Base-by-base conservation (phyloP, 2,113 vertebrate species). In the Chlamydotis undulata region DNA sequence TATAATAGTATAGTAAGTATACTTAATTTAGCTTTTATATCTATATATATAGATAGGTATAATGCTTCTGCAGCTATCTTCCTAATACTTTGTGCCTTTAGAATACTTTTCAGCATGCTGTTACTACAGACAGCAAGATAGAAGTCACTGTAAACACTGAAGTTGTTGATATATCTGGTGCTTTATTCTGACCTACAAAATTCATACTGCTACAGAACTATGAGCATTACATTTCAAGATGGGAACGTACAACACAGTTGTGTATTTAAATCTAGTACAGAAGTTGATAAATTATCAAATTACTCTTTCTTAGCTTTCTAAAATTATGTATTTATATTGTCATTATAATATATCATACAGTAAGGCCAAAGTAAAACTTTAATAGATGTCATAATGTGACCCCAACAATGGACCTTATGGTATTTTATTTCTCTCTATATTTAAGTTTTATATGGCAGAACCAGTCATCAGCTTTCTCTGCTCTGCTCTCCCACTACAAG, bases 391-490 rank as follows among this genome's bases (percentile, higher is more conserved):
- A 57, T 49, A 86, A 53, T 37, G 19, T 17, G 37, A 53, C 15
- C 14, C 31, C 19, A 43, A 10, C 4, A 68, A 43, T 4, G 2
- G 26, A 50, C 9, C 4, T 77, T 35, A 45, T 0, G 1, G 3
- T 39, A 19, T 39, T 57, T 81, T 81, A 7, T 85, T 89, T 45
- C 4, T 76, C 1, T 43, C 6, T 80, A 2, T 35, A 24, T 60
- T 21, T 26, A 33, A 25, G 5, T 53, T 81, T 77, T 23, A 69
- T 60, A 22, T 64, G 55, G 18, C 9, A 69, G n/a, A 86, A 50
- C 9, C 14, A 56, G 22, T 69, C 41, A 41, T 22, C 19, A 63
- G 4, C 13, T 71, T 79, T 83, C 6, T 23, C 23, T 67, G 3
- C 19, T 23, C 12, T 33, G 15, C 35, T 45, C 33, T 86, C 5